Base-by-base conservation (phyloP, 2,888 invertebrate species). In the Dexiosoma caninum region DNA sequence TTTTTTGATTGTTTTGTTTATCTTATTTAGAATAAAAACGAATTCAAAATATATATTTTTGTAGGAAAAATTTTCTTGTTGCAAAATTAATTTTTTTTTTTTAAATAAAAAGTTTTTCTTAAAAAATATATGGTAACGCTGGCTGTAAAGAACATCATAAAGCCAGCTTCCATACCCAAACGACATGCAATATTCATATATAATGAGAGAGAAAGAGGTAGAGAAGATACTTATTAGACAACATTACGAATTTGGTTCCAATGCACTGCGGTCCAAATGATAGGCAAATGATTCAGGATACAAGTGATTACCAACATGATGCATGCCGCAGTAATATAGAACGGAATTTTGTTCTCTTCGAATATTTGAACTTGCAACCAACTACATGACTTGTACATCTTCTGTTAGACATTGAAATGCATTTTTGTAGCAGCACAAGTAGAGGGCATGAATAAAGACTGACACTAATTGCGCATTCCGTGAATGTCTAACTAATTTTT, bases 211-310 rank as follows among this genome's bases (percentile, higher is more conserved):
- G 27, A 66, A 67, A n/a, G n/a, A n/a, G n/a, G n/a, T n/a, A n/a
- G n/a, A n/a, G n/a, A n/a, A n/a, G n/a, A n/a, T n/a, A 66, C 75
- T 75, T 57, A 75, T 75, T 67, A 75, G 57, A 67, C 49, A 19
- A 40, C 75, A 49, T 59, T 75, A 66, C 21, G 57, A 66, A 49
- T 16, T 44, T 42, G 40, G 12, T 30, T 67, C 21, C 42, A 64
- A 74, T 49, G 46, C 66, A 42, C 37, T 67, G 75, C 49, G 49
- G 57, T 49, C 49, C 49, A 57, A 51, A 67, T 59, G 57, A 66
- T 49, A 49, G n/a, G 21, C 40, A 57, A 40, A 53, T 51, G 72
- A 44, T 53, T 42, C 21, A 32, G 51, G 21, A 72, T 53, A 23
- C 42, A 6, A 59, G 16, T 30, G 23, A 12, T 12, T 42, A 30